Evolutionary conservation across 1,140 invertebrate genomes (phyloP), one percentile per base, ranked within the genome.

Genomic region (Nebria ingens): DNA sequence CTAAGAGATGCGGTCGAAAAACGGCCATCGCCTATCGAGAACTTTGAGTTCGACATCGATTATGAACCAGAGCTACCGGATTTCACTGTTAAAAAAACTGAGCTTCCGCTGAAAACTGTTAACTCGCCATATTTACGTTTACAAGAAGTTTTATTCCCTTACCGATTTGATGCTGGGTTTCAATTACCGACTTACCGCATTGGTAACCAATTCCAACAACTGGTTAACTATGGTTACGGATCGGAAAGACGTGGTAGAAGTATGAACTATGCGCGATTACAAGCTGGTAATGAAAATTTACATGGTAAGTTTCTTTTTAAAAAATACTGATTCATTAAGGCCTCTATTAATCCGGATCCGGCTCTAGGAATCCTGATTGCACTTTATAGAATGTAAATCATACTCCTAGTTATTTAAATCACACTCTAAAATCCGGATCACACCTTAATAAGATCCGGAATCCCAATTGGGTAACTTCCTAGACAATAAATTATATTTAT

Each of bases 1-100:
- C 59, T 86, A 20, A 71, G 85, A 63, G 83, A 85, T 65, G 80
- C 84, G 0, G 83, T 87, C 0, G 84, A 87, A 69, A 79, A 77
- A 62, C 71, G 82, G 49, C 77, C 77, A 17, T 64, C 71, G 2
- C 79, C 79, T 9, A 77, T 83, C 60, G 65, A 68, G 13, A 73
- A 75, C 22, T 72, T 76, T 56, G 69, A 77, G 55, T 64, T 77
- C 2, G 75, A 76, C 69, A 74, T 63, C 59, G 19, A 52, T 57
- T 50, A 22, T 23, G 12, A 20, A 45, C 20, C 15, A 13, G 9
- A 21, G 2, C 19, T 34, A 51, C 53, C 17, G 9, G 0, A 0
- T 12, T 49, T 0, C 40, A 45, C 23, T 0, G 4, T 23, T 21
- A 17, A 9, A 21, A 34, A 6, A 38, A 17, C 13, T 55, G 0